phyloP scores from a whole-genome alignment of 2,797 vertebrate species.

The Pogoniulus pusillus region DNA sequence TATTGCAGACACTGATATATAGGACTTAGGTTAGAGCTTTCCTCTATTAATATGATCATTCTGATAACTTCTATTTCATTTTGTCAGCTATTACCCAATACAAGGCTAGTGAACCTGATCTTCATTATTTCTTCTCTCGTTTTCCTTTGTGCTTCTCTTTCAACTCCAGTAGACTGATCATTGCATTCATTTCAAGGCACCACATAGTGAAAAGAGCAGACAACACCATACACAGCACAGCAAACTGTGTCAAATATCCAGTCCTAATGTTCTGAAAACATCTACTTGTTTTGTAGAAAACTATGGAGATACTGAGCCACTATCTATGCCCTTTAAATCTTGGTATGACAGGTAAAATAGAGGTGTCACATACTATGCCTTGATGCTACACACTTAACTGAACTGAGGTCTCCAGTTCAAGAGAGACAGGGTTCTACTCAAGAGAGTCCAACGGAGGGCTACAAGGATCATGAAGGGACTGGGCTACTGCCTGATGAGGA shows the following conservation, averaged over 20 bases:
- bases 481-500: too few species aligned
- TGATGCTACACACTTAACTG: accelerated
- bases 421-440: too few species aligned
- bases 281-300: neutral
- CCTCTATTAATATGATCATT: conserved; percentile 48
- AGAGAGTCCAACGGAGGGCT: too few species aligned
- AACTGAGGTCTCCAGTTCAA: too few species aligned
- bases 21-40: conserved; percentile 26
- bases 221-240: neutral
- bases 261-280: neutral
- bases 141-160: conserved; percentile 25
- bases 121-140: conserved; percentile 57
- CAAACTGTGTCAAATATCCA: neutral
- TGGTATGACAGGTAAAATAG: neutral
- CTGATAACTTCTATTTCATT: conserved; percentile 60
- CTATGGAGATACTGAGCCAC: neutral
- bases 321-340: neutral
- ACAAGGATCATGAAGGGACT: too few species aligned
- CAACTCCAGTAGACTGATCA: neutral
- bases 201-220: neutral
- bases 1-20: conserved; percentile 19
- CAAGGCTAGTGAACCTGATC: conserved; percentile 41
- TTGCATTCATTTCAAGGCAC: neutral
- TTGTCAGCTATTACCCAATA: conserved; percentile 55
- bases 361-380: neutral